Evolutionary conservation across 2,797 vertebrate species (phyloP).

Genomic region (Gambusia yucatana): DNA sequence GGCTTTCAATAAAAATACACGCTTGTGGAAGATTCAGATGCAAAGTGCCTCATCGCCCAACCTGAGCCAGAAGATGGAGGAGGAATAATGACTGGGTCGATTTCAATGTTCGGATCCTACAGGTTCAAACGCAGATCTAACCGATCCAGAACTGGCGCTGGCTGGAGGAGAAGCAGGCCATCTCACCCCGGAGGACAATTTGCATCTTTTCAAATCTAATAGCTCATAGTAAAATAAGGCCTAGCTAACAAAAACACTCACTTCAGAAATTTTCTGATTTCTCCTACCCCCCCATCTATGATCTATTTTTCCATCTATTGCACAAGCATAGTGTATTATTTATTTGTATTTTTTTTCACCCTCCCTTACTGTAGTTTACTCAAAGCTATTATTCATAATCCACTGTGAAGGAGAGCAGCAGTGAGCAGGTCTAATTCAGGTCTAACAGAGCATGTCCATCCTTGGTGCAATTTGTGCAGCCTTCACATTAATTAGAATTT

Average conservation of each 20-base stretch:
- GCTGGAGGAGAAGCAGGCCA: conserved; percentile 30
- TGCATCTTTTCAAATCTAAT: conserved; percentile 44
- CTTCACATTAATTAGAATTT: conserved; percentile 77
- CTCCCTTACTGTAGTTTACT: conserved; percentile 47
- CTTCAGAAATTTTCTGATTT: conserved; percentile 30
- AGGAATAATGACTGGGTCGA: neutral
- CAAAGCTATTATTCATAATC: conserved; percentile 67
- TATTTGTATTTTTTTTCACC: conserved; percentile 42
- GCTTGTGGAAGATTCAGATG: conserved; percentile 49
- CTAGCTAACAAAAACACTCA: neutral
- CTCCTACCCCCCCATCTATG: neutral
- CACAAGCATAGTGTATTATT: conserved; percentile 5
- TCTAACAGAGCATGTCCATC: conserved; percentile 65
- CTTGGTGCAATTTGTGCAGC: conserved; percentile 64
- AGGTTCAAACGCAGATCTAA: neutral
- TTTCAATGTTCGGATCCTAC: neutral
- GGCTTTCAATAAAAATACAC: conserved; percentile 61
- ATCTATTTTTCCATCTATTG: conserved; percentile 8
- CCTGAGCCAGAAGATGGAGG: neutral
- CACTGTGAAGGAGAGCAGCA: conserved; percentile 64
- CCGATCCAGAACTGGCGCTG: conserved; percentile 1
- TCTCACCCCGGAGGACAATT: conserved; percentile 46
- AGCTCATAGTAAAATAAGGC: conserved; percentile 3
- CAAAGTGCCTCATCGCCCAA: conserved; percentile 30
- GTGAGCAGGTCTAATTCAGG: conserved; percentile 66